Base-by-base conservation (phyloP, 2,888 invertebrate species). In the Trichopria drosophilae region DNA sequence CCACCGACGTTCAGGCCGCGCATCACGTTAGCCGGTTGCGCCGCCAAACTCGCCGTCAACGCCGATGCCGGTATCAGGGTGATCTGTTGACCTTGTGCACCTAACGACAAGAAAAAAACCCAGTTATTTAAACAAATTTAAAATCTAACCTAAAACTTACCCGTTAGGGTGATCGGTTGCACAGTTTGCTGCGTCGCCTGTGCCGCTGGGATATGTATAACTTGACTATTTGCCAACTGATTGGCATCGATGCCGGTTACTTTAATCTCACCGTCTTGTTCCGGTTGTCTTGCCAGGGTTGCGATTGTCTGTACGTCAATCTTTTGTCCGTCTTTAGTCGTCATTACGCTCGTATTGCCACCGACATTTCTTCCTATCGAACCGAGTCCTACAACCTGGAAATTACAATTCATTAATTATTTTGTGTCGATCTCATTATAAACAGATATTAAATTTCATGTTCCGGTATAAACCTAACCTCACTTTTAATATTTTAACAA, bases 11-110 rank as follows among this genome's bases (percentile, higher is more conserved):
- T 71, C 24, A 75, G 66, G 3, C 70, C 63, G 20, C 75, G 60
- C 68, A 75, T 71, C 65, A 75, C 66, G 22, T 65, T 67, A n/a
- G 69, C 67, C 28, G 68, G 68, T 31, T 74, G 74, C 15, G 66
- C 60, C 1, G 64, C 57, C 3, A 75, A 64, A 39, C 78, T 61
- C 36, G 74, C 76, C 1, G 79, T 73, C 60, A 83, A 70, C 43
- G 81, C 80, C 12, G 84, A 80, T 1, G 87, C 83, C 7, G 91
- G 90, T 68, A 93, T 91, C 43, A 93, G 86, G 4, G 91, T 91
- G 60, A 91, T 82, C 69, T 91, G 91, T 68, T 90, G 90, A 0
- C 87, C 89, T 65, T 83, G 83, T 2, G 87, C 84, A 52, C 86
- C 84, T 71, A 37, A 40, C 9, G 12, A 36, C 15, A 24, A 2